A percentile compares a stretch with the other conserved stretches of the same genome.
Evolutionary conservation across 2,113 vertebrate genomes (phyloP).

Genomic region (Brachypteracias leptosomus): DNA sequence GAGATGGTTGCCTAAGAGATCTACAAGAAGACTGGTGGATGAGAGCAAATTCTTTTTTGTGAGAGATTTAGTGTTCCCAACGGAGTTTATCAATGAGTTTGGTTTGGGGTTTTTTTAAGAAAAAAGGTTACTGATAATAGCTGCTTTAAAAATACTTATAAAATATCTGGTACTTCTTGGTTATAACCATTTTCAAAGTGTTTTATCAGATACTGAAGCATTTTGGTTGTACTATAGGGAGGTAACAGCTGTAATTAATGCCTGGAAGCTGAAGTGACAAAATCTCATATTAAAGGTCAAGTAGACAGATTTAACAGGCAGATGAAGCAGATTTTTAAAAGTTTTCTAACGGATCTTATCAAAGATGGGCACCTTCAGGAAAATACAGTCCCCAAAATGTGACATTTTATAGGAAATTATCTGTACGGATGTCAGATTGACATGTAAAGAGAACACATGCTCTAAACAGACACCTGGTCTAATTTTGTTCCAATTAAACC

Average conservation of each 20-base stretch:
- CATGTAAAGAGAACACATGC: neutral
- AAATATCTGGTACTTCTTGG: neutral
- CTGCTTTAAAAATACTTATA: neutral
- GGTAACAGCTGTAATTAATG: neutral
- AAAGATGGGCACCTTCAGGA: neutral
- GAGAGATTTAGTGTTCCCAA: neutral
- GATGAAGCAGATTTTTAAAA: neutral
- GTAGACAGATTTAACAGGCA: neutral
- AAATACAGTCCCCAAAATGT: neutral
- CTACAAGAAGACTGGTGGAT: neutral
- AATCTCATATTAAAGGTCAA: neutral
- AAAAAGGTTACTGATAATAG: neutral
- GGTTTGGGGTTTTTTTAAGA: neutral
- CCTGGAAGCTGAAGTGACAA: neutral
- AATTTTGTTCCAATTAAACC: neutral
- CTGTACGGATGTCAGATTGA: neutral
- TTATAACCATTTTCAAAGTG: neutral
- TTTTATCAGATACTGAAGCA: neutral
- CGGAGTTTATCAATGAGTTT: neutral
- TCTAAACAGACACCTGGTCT: neutral
- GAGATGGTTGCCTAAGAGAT: neutral
- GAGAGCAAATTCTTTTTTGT: neutral
- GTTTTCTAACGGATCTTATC: neutral
- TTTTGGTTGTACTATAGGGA: neutral
- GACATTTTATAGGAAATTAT: neutral